phyloP scores from a whole-genome alignment of 2,888 invertebrate genomes.

The Parapristionchus giblindavisi region DNA sequence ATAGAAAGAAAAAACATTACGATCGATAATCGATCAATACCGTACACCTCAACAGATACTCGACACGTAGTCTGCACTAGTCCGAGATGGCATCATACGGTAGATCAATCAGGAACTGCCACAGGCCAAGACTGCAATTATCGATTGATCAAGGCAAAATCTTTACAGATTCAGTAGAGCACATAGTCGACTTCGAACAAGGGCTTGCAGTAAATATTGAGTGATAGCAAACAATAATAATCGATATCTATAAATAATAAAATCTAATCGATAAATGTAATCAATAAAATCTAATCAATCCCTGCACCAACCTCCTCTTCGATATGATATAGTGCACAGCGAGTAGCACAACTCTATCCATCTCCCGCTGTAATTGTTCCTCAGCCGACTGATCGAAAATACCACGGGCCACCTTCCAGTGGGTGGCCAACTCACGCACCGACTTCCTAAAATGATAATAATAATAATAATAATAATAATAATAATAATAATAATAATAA shows the following conservation, averaged over 20 bases:
- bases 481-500: no score
- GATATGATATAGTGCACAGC: constrained; percentile 60
- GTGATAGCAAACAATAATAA: neutral
- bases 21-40: no score
- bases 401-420: constrained; percentile 55
- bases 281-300: no score
- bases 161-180: neutral
- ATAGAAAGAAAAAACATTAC: neutral
- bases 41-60: constrained; percentile 51
- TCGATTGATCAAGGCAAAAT: neutral
- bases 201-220: neutral
- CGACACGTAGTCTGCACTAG: constrained; percentile 57
- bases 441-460: constrained; percentile 27
- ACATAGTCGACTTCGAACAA: no score
- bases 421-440: constrained; percentile 58
- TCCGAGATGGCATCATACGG: constrained; percentile 64
- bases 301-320: constrained; percentile 45
- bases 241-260: no score
- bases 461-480: no score
- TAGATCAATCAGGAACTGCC: constrained; percentile 68
- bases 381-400: constrained; percentile 41
- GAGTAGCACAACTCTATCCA: constrained; percentile 62
- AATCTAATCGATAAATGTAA: no score
- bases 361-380: constrained; percentile 59
- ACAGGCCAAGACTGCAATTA: constrained; percentile 60